phyloP scores from a whole-genome alignment of 2,888 invertebrate species.

The Meiosimyza platycephala region DNA sequence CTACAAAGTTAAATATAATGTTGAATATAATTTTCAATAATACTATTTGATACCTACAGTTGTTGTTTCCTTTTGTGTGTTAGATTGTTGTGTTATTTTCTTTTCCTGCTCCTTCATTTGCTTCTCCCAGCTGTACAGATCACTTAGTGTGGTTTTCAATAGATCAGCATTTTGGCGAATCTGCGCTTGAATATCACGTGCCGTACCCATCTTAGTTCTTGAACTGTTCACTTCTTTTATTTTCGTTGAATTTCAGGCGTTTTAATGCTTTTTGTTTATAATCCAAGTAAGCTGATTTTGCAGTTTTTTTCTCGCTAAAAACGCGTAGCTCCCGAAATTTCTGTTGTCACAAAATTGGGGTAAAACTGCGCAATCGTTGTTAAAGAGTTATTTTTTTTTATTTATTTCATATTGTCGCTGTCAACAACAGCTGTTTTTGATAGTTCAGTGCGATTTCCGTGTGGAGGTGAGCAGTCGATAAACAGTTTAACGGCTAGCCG shows the following conservation, averaged over 20 bases:
- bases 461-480: too few species aligned
- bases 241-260: background rate
- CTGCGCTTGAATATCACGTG: conserved; percentile 65
- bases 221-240: background rate
- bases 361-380: too few species aligned
- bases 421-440: too few species aligned
- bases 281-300: too few species aligned
- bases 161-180: conserved; percentile 61
- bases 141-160: conserved; percentile 55
- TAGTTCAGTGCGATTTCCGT: too few species aligned
- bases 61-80: conserved; percentile 1
- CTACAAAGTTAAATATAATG: conserved; percentile 35
- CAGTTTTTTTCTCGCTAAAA: too few species aligned
- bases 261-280: too few species aligned
- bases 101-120: conserved; percentile 62
- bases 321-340: too few species aligned
- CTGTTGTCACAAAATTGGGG: too few species aligned
- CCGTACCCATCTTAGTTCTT: conserved; percentile 42
- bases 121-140: conserved; percentile 63
- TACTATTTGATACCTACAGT: background rate
- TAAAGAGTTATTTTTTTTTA: too few species aligned
- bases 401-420: too few species aligned
- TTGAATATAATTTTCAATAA: background rate
- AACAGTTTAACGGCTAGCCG: too few species aligned
- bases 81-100: conserved; percentile 30